Base-by-base conservation (phyloP, 2,797 vertebrate genomes). In the Ctenopoma kingsleyae region DNA sequence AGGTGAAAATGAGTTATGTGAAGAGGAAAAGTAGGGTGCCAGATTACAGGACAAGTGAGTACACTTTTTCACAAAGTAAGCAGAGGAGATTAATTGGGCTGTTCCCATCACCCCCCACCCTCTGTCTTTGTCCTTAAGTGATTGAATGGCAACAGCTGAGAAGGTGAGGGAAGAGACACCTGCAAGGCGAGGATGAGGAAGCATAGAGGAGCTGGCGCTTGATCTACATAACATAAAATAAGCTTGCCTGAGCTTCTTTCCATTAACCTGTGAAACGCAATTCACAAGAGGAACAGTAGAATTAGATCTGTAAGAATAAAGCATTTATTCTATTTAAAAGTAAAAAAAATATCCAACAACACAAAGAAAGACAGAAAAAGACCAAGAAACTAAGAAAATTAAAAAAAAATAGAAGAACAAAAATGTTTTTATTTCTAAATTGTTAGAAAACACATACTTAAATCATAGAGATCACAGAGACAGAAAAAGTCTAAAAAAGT, bases 81-180 rank as follows among this genome's bases (percentile, higher is more conserved):
- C 68, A 80, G 20, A 71, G 59, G 60, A 71, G 71, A 81, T 83
- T 83, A 80, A 86, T 65, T 77, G 63, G 51, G 49, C 52, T 67
- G 57, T 66, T 83, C 82, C 82, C 78, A 79, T 77, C 84, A 81
- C 49, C 80, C 81, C 81, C 86, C 74, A 52, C 70, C 56, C 71
- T 71, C 51, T 62, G 67, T 61, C 65, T 82, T 81, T 84, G 83
- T 90, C 76, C 48, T 80, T 47, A 67, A 50, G 60, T 89, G 88
- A 93, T 52, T 85, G 83, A 92, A 87, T 74, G 68, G 78, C 80
- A 86, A 91, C 87, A 90, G 87, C 87, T 90, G 89, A 91, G 72
- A 88, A 86, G 83, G 91, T 89, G 81, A 92, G 71, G 64, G 75
- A 87, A 74, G 64, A 78, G 85, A 91, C 90, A 91, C 86, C 82